Conservation (phyloP, 2,888 invertebrate genomes). For the Leptopilina myrica region DNA sequence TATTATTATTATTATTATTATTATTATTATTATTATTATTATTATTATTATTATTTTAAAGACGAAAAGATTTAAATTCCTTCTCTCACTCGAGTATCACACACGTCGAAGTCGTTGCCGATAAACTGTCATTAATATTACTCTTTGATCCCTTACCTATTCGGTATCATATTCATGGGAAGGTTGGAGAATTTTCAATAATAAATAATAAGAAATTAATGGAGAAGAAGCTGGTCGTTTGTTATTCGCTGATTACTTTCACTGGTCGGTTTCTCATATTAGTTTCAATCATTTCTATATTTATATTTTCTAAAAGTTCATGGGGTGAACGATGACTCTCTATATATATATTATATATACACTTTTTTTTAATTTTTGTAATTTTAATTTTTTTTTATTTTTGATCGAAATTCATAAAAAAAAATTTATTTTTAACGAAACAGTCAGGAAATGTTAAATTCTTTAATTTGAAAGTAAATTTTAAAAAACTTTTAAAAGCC, state of each 20-base stretch:
- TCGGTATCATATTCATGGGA: slow-evolving; percentile 25
- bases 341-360: not conserved
- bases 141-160: slow-evolving; percentile 26
- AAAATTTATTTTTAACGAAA: no score
- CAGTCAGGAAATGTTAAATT: no score
- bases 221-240: slow-evolving; percentile 18
- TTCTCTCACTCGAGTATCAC: slow-evolving; percentile 15
- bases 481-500: no score
- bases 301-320: slow-evolving; percentile 10
- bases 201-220: slow-evolving; percentile 14
- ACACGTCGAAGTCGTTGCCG: slow-evolving; percentile 16
- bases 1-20: no score
- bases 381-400: not conserved
- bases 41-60: not conserved
- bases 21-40: no score
- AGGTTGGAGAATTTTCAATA: slow-evolving; percentile 20
- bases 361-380: not conserved
- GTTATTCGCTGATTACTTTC: slow-evolving; percentile 30
- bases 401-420: no score
- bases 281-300: slow-evolving; percentile 7
- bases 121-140: slow-evolving; percentile 31
- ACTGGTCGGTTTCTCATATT: slow-evolving; percentile 24
- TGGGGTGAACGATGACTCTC: slow-evolving; percentile 1
- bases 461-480: no score
- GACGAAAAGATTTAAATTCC: not conserved